These are phyloP conservation scores for Lerista edwardsae DNA, from an alignment of 2,797 vertebrate genomes.

Conservation along the genomic window DNA sequence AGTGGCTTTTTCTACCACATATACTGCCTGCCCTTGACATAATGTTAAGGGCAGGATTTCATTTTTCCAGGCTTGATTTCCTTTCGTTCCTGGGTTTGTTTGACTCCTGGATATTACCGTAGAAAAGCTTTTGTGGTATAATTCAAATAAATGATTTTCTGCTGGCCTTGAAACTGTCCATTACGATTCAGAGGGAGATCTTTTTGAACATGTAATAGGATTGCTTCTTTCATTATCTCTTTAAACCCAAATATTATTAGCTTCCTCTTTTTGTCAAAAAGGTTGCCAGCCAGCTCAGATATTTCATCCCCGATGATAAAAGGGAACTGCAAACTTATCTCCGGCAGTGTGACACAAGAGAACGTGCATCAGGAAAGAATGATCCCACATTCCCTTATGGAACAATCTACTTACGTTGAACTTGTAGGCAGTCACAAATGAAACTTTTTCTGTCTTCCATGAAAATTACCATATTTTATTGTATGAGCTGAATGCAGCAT, in stretches of 20 bases:
- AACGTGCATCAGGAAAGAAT: slow-evolving; percentile 15
- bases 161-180: slow-evolving; percentile 29
- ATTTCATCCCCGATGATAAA: slow-evolving; percentile 40
- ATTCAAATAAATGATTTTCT: slow-evolving; percentile 52
- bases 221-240: slow-evolving; percentile 36
- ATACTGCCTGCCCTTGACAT: slow-evolving; percentile 15
- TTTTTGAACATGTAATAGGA: slow-evolving; percentile 29
- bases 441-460: slow-evolving; percentile 32
- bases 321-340: slow-evolving; percentile 38
- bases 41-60: not conserved
- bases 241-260: slow-evolving; percentile 37
- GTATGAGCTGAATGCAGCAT: not conserved
- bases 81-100: slow-evolving; percentile 28
- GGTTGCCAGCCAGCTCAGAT: slow-evolving; percentile 13
- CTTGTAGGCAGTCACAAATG: slow-evolving; percentile 6
- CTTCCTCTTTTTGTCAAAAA: not conserved
- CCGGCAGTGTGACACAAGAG: slow-evolving; percentile 30
- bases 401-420: not conserved
- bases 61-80: slow-evolving; percentile 35
- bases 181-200: slow-evolving; percentile 32
- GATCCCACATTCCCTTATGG: not conserved
- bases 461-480: slow-evolving; percentile 46
- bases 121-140: slow-evolving; percentile 37
- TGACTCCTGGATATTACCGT: not conserved
- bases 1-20: slow-evolving; percentile 30